Evolutionary conservation across 2,113 vertebrate genomes (phyloP), one percentile per base, ranked within the genome.

Genomic region (Promerops cafer): DNA sequence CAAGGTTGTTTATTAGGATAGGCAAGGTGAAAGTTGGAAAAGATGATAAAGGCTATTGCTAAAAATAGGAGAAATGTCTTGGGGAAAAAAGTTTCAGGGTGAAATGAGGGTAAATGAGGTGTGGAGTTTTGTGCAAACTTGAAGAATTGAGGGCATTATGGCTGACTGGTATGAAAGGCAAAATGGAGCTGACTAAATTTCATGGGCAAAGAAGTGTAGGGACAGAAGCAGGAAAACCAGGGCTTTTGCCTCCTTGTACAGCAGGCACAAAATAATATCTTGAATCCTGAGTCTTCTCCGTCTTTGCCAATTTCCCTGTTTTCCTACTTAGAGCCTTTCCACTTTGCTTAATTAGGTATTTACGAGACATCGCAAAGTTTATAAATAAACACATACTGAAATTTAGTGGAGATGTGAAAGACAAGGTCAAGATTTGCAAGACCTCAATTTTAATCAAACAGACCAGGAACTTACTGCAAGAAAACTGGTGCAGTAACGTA

Each of bases 401-500:
- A 85, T 89, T 56, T 47, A 60, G 7, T 54, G 40, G 52, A 56
- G 35, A 60, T 76, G 8, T 40, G 57, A 47, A 91, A 54, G 74
- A 47, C 81, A 61, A 57, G 6, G 17, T 71, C n/a, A 60, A 74
- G 52, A 39, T 84, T 82, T 94, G 10, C 13, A 78, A 27, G 40
- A 71, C 71, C 52, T 68, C 40, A 35, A 3, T 89, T 96, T 89
- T 61, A 72, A 61, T 91, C 68, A 78, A 31, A 49, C 23, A 37
- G 71, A 72, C 13, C 13, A 66, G 18, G 21, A 92, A 61, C 39
- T 79, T 65, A 7, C 60, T 87, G 47, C 30, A 66, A 78, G 53
- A 75, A 50, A 83, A 2, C 7, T 35, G 30, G 1, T 0, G 0
- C 11, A 27, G 35, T 35, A 84, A 7, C 0, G 0, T 77, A 6